Evolutionary conservation across 1,140 invertebrate species (phyloP), one percentile per base, ranked within the genome.

Genomic region (Ericerus pela): DNA sequence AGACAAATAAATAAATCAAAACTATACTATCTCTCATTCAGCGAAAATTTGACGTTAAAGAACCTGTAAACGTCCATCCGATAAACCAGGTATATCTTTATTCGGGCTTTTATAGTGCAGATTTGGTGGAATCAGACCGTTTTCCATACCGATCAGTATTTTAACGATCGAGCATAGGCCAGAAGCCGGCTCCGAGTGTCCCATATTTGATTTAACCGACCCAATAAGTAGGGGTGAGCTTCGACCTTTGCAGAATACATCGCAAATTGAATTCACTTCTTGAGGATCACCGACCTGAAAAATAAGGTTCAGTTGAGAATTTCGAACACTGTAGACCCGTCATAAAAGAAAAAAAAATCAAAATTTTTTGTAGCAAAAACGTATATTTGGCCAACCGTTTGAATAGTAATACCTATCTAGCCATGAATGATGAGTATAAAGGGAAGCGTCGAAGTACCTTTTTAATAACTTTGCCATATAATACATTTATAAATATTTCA

Each of bases 191-290:
- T 98, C 94, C 3, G 92, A 82, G 65, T 99, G 95, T 0, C 95
- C 95, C 88, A 97, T 95, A 70, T 97, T 99, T 1, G 89, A 93
- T 68, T 99, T 99, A 0, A 96, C 85, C 0, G 93, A 96, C 2
- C 95, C 95, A 64, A 99, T 82, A 1, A 95, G 67, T 18, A 98
- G 71, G 1, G 93, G 89, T 0, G 69, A 71, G 11, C 77, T 74
- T 8, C 94, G 77, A 56, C 82, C 81, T 66, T 83, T 83, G 10
- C 53, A 56, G 69, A 92, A 96, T 70, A 97, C 96, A 22, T 95
- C 75, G 53, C 92, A 83, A 56, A 98, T 91, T 0, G 90, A 85
- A 66, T 95, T 94, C 0, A 94, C 80, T 75, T 98, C 95, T 68
- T 96, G 86, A 0, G 93, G 92, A 73, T 99, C 95, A 20, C 95